Evolutionary conservation across 2,888 invertebrate genomes (phyloP), one percentile per base, ranked within the genome.

Genomic region (Synanthedon tipuliformis): DNA sequence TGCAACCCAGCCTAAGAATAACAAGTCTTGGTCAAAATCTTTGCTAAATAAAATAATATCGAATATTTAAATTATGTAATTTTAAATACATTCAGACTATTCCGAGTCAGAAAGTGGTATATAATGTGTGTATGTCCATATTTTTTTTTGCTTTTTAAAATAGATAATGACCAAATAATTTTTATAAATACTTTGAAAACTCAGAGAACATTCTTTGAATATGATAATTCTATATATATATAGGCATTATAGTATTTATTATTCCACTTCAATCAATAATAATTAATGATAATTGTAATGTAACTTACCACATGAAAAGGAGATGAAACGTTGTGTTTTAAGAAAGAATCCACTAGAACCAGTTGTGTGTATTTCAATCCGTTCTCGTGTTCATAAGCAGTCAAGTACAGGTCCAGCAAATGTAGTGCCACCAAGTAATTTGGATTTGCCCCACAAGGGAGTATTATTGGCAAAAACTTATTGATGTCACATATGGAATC

Each of bases 301-400:
- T 12, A 27, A 80, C 88, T 85, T 78, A 92, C 92, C 75, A 91
- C 88, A 62, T 92, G 90, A 68, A 89, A 91, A 10, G 92, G 92
- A 0, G 93, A 93, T 23, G 89, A 88, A 2, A 95, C 84, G 70
- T 94, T 92, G 1, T 70, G 66, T 53, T 89, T 85, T n/a, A 94
- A 70, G 58, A 73, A 71, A 0, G 79, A 78, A 69, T 91, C 89
- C 1, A 91, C 68, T 58, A 89, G 65, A 54, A 77, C 64, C 52
- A 90, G 72, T 59, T 83, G 59, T 53, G 79, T 73, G 66, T 84
- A 69, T 34, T 77, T 70, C 57, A 89, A 66, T 59, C 79, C 70
- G 69, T 82, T 75, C 63, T 84, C 81, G 62, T 79, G 72, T 68
- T 88, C 75, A 82, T 81, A 82, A 15, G 86, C 83, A 15, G 88